These are phyloP conservation scores for Tipula unca DNA, from an alignment of 2,888 invertebrate genomes.

Conservation along the genomic window DNA sequence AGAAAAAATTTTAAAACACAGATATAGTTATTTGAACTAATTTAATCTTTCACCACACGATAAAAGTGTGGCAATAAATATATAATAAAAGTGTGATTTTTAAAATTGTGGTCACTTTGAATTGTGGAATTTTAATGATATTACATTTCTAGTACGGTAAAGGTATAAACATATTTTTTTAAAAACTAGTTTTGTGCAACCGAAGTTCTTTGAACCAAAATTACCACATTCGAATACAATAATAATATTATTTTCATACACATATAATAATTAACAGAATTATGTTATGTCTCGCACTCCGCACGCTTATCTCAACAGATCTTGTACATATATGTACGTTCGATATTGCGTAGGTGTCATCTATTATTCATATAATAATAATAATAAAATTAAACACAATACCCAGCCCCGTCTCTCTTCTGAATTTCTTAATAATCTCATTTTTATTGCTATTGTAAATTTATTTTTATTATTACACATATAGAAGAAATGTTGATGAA, in stretches of 20 bases:
- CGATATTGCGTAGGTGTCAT: not conserved
- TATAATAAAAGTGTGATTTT: too few relatives aligned
- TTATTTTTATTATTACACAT: slow-evolving; percentile 3
- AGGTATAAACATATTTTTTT: too few relatives aligned
- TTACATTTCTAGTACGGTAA: too few relatives aligned
- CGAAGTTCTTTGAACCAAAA: not conserved
- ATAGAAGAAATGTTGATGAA: not conserved
- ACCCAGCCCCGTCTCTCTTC: not conserved
- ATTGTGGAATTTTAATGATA: too few relatives aligned
- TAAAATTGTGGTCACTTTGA: too few relatives aligned
- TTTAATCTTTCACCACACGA: too few relatives aligned
- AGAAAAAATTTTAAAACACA: too few relatives aligned
- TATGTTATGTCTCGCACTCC: not conserved
- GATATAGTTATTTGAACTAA: too few relatives aligned
- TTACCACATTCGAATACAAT: too few relatives aligned
- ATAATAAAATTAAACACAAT: not conserved
- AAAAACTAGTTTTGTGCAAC: too few relatives aligned
- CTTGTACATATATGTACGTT: not conserved
- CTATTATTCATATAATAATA: not conserved
- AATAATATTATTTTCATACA: too few relatives aligned
- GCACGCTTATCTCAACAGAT: not conserved
- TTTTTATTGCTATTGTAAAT: not conserved
- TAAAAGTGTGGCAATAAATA: too few relatives aligned
- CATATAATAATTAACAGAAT: not conserved
- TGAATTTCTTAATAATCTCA: not conserved